Conservation (phyloP, 2,113 vertebrate genomes). For the Helogale parvula region DNA sequence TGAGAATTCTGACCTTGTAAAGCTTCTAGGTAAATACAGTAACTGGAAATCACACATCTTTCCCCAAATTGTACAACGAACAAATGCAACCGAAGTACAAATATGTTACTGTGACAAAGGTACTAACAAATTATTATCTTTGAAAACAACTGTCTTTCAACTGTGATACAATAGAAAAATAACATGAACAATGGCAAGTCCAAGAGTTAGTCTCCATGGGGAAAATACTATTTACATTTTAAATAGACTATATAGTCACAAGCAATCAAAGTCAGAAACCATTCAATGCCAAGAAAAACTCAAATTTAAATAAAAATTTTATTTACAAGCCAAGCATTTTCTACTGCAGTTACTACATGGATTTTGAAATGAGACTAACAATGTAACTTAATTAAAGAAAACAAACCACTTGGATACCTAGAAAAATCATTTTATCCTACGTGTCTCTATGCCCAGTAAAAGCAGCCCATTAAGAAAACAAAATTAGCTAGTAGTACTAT, state of each 20-base stretch:
- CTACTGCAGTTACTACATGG: not conserved
- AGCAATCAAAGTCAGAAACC: not conserved
- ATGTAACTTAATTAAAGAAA: constrained; percentile 62
- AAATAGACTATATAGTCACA: not conserved
- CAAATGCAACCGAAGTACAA: not conserved
- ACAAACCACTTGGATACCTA: constrained; percentile 42
- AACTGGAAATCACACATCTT: constrained; percentile 46
- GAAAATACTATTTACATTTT: constrained; percentile 45
- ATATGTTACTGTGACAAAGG: not conserved
- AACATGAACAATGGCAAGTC: constrained; percentile 47
- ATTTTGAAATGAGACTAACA: constrained; percentile 53
- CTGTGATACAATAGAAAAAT: constrained; percentile 8
- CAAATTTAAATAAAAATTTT: constrained; percentile 18
- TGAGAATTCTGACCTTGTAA: not conserved
- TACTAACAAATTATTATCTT: not conserved
- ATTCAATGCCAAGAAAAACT: not conserved
- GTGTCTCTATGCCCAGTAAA: constrained; percentile 51
- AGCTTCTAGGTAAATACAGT: constrained; percentile 9
- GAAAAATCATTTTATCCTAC: constrained; percentile 72
- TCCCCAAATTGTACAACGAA: constrained; percentile 9
- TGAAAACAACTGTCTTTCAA: not conserved
- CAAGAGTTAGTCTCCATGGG: constrained; percentile 15
- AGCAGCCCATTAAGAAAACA: constrained; percentile 15
- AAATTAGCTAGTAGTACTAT: not conserved
- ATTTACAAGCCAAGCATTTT: constrained; percentile 37